Percentiles rank a stretch among this genome's conserved stretches.
Conservation (phyloP, 1,140 invertebrate genomes). For the Bombus fervidus region DNA sequence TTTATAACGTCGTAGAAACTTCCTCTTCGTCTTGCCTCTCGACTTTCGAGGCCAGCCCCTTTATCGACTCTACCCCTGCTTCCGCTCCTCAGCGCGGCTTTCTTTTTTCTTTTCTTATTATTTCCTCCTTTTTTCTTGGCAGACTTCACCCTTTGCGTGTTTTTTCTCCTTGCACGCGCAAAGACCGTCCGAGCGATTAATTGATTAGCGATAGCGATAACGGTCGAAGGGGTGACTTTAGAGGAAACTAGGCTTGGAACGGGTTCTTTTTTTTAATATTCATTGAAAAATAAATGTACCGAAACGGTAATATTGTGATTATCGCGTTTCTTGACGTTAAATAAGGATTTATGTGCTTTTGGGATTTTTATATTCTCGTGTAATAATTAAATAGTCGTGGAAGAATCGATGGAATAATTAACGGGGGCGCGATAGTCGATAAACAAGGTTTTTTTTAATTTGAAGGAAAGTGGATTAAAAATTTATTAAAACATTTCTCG, state of each 20-base stretch:
- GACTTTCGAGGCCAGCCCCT: slow-evolving; percentile 16
- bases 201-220: slow-evolving; percentile 8
- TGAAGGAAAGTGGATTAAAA: not conserved
- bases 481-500: not conserved
- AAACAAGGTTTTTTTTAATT: not conserved
- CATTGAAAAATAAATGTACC: too few relatives aligned
- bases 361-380: too few relatives aligned
- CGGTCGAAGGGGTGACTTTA: not conserved
- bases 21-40: too few relatives aligned
- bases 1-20: slow-evolving; percentile 29
- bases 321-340: not conserved
- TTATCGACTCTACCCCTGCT: slow-evolving; percentile 11
- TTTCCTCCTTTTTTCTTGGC: not conserved
- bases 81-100: not conserved
- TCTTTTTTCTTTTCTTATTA: not conserved
- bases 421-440: not conserved
- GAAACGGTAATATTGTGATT: too few relatives aligned
- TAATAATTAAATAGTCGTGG: not conserved
- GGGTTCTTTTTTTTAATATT: not conserved
- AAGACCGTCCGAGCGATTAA: not conserved
- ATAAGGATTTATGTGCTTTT: not conserved
- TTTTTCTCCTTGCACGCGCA: slow-evolving; percentile 19
- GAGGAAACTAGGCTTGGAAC: not conserved
- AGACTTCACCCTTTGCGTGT: slow-evolving; percentile 6
- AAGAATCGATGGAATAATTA: not conserved